Percentiles rank a stretch among this genome's conserved stretches.
Conservation (phyloP, 1,140 invertebrate species). For the Sogatella furcifera region DNA sequence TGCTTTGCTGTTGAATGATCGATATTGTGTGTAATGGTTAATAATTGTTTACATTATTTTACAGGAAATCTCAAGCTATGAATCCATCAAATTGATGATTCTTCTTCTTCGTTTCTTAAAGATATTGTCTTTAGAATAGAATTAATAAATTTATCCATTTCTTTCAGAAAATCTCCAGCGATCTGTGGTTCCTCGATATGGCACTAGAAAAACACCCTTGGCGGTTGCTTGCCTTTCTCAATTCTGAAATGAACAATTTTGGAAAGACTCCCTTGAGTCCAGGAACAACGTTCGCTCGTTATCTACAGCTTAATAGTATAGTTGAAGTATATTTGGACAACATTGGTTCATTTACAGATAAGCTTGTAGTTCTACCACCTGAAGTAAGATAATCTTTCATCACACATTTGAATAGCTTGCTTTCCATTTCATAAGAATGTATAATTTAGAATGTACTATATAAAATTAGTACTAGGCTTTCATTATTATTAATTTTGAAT, state of each 20-base stretch:
- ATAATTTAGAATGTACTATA: too few relatives aligned
- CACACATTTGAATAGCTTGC: too few relatives aligned
- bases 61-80: too few relatives aligned
- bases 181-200: not conserved
- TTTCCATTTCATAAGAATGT: too few relatives aligned
- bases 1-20: too few relatives aligned
- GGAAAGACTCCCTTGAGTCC: not conserved
- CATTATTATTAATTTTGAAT: too few relatives aligned
- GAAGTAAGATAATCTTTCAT: not conserved
- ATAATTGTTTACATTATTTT: too few relatives aligned
- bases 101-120: too few relatives aligned
- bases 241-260: not conserved
- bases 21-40: too few relatives aligned
- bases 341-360: not conserved
- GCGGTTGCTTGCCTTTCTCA: not conserved
- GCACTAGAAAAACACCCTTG: not conserved
- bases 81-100: too few relatives aligned
- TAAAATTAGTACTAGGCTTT: too few relatives aligned
- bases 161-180: not conserved
- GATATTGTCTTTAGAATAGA: too few relatives aligned
- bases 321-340: not conserved
- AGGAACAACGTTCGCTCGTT: not conserved
- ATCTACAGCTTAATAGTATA: not conserved
- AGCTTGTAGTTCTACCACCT: not conserved
- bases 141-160: not conserved